Conservation (phyloP, 2,113 vertebrate genomes). For the Thinocorus orbignyianus region DNA sequence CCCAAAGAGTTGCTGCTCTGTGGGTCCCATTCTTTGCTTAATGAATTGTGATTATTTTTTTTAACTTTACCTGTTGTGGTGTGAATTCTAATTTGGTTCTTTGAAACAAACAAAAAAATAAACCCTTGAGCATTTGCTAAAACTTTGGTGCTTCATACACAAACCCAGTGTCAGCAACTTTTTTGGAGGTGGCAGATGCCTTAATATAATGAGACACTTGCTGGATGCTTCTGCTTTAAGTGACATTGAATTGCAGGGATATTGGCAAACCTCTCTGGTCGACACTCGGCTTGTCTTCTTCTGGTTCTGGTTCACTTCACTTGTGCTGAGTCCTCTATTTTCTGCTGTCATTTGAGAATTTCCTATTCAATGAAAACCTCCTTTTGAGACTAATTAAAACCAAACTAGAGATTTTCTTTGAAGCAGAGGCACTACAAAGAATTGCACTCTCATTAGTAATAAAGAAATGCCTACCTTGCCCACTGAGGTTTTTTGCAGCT, state of each 20-base stretch:
- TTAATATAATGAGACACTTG: constrained; percentile 28
- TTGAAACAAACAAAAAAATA: neutral
- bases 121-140: neutral
- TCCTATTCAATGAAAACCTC: neutral
- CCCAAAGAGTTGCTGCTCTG: neutral
- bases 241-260: constrained; percentile 4
- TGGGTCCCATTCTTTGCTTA: neutral
- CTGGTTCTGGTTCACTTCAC: constrained; percentile 22
- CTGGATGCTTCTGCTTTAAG: neutral
- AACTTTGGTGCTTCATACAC: neutral
- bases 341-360: constrained; percentile 24
- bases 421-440: neutral
- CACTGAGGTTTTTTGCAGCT: neutral
- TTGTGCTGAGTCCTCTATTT: constrained; percentile 5
- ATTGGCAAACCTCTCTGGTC: constrained; percentile 33
- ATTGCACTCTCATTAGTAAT: neutral
- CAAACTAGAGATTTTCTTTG: constrained; percentile 1
- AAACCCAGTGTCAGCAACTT: neutral
- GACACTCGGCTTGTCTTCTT: neutral
- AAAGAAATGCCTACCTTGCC: neutral
- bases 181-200: neutral
- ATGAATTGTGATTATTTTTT: neutral
- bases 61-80: neutral
- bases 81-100: neutral
- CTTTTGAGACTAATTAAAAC: constrained; percentile 53